These are phyloP conservation scores for Propithecus deckenii DNA, from an alignment of 2,797 vertebrate genomes.

Conservation along the genomic window DNA sequence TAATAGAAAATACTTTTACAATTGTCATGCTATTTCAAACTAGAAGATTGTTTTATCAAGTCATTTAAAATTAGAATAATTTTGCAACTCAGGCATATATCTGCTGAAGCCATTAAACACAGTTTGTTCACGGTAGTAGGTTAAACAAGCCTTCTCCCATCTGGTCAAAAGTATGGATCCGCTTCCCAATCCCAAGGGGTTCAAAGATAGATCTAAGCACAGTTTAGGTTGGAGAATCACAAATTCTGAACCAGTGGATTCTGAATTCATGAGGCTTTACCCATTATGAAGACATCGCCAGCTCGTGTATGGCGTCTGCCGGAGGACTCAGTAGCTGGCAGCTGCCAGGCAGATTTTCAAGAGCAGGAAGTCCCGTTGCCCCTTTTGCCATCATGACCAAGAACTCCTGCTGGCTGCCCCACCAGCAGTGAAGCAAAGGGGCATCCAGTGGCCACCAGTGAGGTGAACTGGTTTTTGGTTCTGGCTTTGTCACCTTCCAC, in stretches of 20 bases:
- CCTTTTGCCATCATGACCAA: background rate
- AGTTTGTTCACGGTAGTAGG: background rate
- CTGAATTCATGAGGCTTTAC: background rate
- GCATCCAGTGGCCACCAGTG: background rate
- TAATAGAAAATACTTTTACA: background rate
- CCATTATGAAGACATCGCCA: background rate
- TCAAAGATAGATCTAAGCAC: background rate
- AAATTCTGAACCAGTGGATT: background rate
- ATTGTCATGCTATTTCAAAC: background rate
- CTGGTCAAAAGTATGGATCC: conserved; percentile 27
- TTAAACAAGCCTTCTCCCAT: conserved; percentile 42
- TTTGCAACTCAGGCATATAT: background rate
- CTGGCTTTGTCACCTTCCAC: background rate
- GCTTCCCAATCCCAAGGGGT: background rate
- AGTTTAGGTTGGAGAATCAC: background rate
- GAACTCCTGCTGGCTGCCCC: background rate
- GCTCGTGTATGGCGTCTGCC: background rate
- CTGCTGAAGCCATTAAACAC: background rate
- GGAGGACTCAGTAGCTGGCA: background rate
- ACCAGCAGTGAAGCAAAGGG: background rate
- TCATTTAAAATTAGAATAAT: conserved; percentile 40
- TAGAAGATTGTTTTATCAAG: background rate
- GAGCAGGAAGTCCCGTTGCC: background rate
- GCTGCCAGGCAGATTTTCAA: background rate
- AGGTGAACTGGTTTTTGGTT: background rate